Evolutionary conservation across 2,888 invertebrate species (phyloP).

Genomic region (Ommatoiulus sabulosus): DNA sequence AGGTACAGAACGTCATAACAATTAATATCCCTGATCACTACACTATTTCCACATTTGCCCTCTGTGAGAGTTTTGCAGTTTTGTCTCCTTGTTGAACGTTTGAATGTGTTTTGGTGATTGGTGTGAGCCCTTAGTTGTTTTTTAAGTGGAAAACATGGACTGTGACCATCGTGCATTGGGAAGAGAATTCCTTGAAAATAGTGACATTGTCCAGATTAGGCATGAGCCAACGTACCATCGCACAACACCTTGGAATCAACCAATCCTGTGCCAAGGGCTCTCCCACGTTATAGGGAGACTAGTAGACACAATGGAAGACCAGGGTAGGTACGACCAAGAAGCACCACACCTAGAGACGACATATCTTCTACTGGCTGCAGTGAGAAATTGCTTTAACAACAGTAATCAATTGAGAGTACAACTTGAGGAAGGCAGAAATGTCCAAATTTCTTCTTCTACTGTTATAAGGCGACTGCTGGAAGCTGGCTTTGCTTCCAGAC

Average conservation of each 20-base stretch:
- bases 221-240: constrained; percentile 41
- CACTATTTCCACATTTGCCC: constrained; percentile 29
- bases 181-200: constrained; percentile 47
- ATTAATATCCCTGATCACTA: neutral
- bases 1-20: neutral
- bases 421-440: constrained; percentile 27
- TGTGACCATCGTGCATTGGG: constrained; percentile 47
- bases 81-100: constrained; percentile 33
- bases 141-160: neutral
- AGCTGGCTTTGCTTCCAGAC: neutral
- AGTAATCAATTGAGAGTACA: constrained; percentile 7
- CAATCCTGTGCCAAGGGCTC: constrained; percentile 35
- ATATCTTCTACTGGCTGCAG: constrained; percentile 42
- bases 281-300: constrained; percentile 48
- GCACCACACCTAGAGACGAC: too few species aligned
- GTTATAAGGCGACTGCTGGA: constrained; percentile 18
- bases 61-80: constrained; percentile 42
- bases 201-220: constrained; percentile 45
- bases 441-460: neutral
- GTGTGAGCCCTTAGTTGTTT: constrained; percentile 17
- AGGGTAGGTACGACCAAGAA: too few species aligned
- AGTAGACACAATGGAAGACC: constrained; percentile 17
- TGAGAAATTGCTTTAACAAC: constrained; percentile 38
- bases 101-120: constrained; percentile 51
- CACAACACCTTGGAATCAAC: constrained; percentile 39